phyloP scores from a whole-genome alignment of 1,140 invertebrate species.

The Coelopa frigida region DNA sequence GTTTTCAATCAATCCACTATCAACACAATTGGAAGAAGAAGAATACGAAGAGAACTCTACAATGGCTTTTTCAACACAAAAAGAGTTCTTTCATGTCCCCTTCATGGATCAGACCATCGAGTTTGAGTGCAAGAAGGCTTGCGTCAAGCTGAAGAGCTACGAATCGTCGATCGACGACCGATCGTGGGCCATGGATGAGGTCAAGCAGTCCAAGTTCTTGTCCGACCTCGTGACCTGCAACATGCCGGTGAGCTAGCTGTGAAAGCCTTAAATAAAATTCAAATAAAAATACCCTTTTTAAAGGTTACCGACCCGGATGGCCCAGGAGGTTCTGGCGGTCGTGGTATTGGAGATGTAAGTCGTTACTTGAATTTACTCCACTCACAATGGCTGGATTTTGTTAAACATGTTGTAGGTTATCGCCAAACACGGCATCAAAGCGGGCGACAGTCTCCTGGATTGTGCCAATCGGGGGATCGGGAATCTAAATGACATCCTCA shows the following conservation, averaged over 20 bases:
- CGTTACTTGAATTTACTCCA: no score
- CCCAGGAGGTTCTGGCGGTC: no score
- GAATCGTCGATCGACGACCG: slow-evolving; percentile 33
- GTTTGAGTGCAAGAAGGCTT: slow-evolving; percentile 21
- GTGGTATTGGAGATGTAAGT: no score
- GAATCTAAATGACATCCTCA: slow-evolving; percentile 20
- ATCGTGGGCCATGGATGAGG: slow-evolving; percentile 29
- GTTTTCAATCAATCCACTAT: slow-evolving; percentile 5
- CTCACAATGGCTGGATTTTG: no score
- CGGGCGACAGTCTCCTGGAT: slow-evolving; percentile 28
- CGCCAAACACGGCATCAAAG: neutral
- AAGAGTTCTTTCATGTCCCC: slow-evolving; percentile 35
- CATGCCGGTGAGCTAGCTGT: slow-evolving; percentile 9
- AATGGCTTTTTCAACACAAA: slow-evolving; percentile 41
- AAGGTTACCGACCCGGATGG: no score
- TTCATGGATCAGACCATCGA: slow-evolving; percentile 27
- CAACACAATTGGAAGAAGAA: neutral
- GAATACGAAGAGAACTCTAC: no score
- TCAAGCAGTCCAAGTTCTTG: slow-evolving; percentile 29
- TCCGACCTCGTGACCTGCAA: slow-evolving; percentile 32
- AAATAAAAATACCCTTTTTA: no score
- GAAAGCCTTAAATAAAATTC: no score
- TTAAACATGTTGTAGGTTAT: no score
- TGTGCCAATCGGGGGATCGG: slow-evolving; percentile 25
- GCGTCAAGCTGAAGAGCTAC: slow-evolving; percentile 35